Base-by-base conservation (phyloP, 2,797 vertebrate species). In the Etheostoma perlongum region DNA sequence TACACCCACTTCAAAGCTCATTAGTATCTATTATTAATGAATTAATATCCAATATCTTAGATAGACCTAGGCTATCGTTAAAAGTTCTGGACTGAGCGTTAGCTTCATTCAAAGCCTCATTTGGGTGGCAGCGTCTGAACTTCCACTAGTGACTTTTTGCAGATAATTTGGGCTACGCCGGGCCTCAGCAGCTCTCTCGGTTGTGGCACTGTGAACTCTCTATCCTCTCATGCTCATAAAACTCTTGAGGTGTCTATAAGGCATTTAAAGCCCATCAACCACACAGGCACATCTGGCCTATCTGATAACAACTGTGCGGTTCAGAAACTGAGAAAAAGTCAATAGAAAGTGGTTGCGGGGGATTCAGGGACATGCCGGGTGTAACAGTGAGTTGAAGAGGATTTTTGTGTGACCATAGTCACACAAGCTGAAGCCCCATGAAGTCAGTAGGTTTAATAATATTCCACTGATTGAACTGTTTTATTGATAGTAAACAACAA, bases 21-120 rank as follows among this genome's bases (percentile, higher is more conserved):
- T 94, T 95, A 91, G 89, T 82, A 94, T 95, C 71, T 88, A 95
- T 95, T 95, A 95, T 95, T 94, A 93, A 95, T 94, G 93, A 83
- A 91, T 94, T 95, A 94, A 93, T 94, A 84, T 82, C 90, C 91
- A 91, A 94, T 94, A 94, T 91, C 84, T 91, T 84, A 88, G 83
- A 89, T 92, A 91, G 90, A 90, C 87, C 88, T 75, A 65, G 91
- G 93, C 91, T 94, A 91, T 93, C 92, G 88, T 94, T 93, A 93
- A 94, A 95, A 95, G 92, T 95, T 95, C 90, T 86, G 90, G 91
- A 89, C 85, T 76, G 9, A 92, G 89, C 92, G 89, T 91, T 89
- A 90, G 94, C 93, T 94, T 94, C 83, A 91, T 89, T 92, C 78
- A 46, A 68, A 76, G 60, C 68, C 90, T 93, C 83, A 83, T 91